Evolutionary conservation across 2,888 invertebrate genomes (phyloP).

Genomic region (Heliconius cydno): DNA sequence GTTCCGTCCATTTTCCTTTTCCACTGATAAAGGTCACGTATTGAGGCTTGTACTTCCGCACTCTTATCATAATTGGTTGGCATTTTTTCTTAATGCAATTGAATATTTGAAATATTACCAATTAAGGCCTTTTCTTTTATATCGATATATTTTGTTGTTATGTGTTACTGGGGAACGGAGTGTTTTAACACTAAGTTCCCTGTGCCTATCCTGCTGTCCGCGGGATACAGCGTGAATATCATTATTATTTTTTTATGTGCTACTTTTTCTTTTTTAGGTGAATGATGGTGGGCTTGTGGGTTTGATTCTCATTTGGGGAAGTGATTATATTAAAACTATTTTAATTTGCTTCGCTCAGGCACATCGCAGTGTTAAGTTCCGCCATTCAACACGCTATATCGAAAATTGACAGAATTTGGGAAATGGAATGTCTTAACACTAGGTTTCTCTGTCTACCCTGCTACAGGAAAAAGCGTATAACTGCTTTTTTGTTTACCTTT

Average conservation of each 20-base stretch:
- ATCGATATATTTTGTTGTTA: background rate
- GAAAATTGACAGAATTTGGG: background rate
- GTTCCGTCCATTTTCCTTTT: conserved; percentile 8
- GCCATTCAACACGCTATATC: background rate
- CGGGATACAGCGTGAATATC: too few species aligned
- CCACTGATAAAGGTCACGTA: conserved; percentile 33
- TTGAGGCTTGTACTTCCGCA: conserved; percentile 3
- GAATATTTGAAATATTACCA: conserved; percentile 2
- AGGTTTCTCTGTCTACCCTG: background rate
- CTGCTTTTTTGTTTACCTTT: background rate
- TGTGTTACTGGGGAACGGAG: background rate
- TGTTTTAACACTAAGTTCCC: too few species aligned
- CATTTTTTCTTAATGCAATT: conserved; percentile 18
- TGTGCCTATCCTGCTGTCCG: too few species aligned
- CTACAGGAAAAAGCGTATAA: background rate
- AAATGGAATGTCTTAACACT: background rate
- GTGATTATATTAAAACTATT: too few species aligned
- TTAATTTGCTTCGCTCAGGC: too few species aligned
- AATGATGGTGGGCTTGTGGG: too few species aligned
- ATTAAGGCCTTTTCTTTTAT: background rate
- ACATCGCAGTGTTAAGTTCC: background rate
- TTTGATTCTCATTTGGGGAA: too few species aligned
- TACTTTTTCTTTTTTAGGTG: too few species aligned
- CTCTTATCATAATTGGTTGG: conserved; percentile 29
- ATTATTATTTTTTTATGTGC: too few species aligned